These are phyloP conservation scores for Lottia scabra DNA, from an alignment of 2,888 invertebrate species.

Conservation along the genomic window DNA sequence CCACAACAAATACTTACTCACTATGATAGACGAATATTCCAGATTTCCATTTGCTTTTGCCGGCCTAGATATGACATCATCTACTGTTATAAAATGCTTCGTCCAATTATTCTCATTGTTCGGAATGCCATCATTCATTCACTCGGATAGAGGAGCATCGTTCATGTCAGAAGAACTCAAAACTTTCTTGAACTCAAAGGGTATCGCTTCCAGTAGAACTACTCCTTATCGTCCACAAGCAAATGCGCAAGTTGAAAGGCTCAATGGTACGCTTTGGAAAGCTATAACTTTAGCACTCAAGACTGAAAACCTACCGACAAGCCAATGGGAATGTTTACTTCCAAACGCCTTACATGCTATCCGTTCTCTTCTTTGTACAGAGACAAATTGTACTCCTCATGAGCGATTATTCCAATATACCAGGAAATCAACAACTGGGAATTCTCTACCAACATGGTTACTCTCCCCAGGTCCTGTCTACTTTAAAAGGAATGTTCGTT, in stretches of 20 bases:
- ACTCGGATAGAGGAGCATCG: conserved; percentile 32
- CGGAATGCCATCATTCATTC: conserved; percentile 20
- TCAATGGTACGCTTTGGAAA: conserved; percentile 38
- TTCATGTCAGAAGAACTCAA: conserved; percentile 37
- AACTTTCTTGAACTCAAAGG: conserved; percentile 17
- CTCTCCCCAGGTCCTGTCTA: conserved; percentile 20
- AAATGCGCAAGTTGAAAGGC: conserved; percentile 30
- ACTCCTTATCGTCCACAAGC: conserved; percentile 22
- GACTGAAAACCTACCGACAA: conserved; percentile 9
- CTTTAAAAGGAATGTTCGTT: conserved; percentile 24
- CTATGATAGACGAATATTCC: conserved; percentile 40
- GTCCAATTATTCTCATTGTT: conserved; percentile 29
- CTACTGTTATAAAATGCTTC: conserved; percentile 27
- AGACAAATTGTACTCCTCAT: conserved; percentile 24
- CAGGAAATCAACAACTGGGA: conserved; percentile 6
- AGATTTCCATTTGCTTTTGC: conserved; percentile 39
- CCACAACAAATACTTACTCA: conserved; percentile 31
- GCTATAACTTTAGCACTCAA: conserved; percentile 20
- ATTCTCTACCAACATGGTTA: conserved; percentile 21
- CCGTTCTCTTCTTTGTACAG: conserved; percentile 20
- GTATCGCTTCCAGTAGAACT: conserved; percentile 31
- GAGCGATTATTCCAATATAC: conserved; percentile 19
- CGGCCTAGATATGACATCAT: conserved; percentile 31
- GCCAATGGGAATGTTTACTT: conserved; percentile 25
- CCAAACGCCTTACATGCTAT: conserved; percentile 31